These are phyloP conservation scores for Fregetta grallaria DNA, from an alignment of 2,113 vertebrate species.

Conservation along the genomic window DNA sequence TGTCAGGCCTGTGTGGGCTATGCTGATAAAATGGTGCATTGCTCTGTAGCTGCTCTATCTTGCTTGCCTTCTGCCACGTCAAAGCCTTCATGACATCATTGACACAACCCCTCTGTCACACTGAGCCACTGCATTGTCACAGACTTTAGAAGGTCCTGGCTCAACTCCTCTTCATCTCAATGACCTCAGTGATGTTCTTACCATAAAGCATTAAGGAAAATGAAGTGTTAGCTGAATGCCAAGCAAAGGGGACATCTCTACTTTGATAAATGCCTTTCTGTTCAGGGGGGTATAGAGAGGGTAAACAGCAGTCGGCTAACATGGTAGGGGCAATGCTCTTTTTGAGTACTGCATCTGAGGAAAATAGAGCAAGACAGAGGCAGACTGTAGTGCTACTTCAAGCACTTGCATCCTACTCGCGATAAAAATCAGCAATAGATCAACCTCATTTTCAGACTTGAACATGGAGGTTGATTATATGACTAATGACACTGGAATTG, in stretches of 20 bases:
- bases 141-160: neutral
- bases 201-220: neutral
- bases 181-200: neutral
- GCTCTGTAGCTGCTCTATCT: neutral
- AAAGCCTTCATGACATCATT: neutral
- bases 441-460: neutral
- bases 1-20: neutral
- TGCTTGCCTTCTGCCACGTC: neutral
- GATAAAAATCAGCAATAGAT: neutral
- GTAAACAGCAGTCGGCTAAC: neutral
- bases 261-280: constrained; percentile 14
- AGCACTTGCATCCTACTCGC: neutral
- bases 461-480: neutral
- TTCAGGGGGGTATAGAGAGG: neutral
- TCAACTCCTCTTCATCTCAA: neutral
- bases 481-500: neutral
- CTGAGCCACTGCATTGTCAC: neutral
- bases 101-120: neutral
- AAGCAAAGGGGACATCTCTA: neutral
- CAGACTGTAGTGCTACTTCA: neutral
- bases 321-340: neutral
- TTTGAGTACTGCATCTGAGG: neutral
- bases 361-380: neutral
- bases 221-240: neutral
- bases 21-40: neutral